Evolutionary conservation across 2,888 invertebrate genomes (phyloP).

Genomic region (Agrenia bidenticulata): DNA sequence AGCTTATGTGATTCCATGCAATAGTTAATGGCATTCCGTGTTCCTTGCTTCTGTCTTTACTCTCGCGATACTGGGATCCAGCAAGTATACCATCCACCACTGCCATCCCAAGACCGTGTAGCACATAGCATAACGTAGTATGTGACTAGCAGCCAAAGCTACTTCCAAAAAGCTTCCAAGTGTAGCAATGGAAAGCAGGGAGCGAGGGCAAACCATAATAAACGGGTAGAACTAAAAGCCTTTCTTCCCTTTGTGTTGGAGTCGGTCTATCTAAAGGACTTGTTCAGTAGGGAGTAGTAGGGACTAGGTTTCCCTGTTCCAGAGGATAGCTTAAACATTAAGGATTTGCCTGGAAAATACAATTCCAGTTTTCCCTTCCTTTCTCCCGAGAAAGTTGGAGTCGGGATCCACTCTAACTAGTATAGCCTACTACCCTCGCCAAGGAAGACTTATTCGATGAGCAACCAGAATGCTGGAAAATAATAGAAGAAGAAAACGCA

Average conservation of each 20-base stretch:
- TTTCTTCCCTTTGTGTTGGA: slow-evolving; percentile 3
- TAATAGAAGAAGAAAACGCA: too few species aligned
- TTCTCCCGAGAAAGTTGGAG: slow-evolving; percentile 12
- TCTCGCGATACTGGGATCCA: too few species aligned
- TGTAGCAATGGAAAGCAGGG: background rate
- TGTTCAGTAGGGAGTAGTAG: background rate
- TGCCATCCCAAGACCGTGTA: background rate
- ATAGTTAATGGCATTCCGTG: background rate
- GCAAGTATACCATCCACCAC: too few species aligned
- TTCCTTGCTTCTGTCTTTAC: background rate
- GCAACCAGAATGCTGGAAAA: too few species aligned
- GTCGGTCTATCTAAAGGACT: slow-evolving; percentile 2
- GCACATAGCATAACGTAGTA: background rate
- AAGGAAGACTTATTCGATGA: too few species aligned
- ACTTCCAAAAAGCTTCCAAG: background rate
- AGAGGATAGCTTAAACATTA: slow-evolving; percentile 3
- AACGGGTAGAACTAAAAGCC: slow-evolving; percentile 19
- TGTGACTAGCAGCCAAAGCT: too few species aligned
- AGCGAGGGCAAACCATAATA: slow-evolving; percentile 8
- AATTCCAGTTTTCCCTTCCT: slow-evolving; percentile 14
- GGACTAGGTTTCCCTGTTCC: background rate
- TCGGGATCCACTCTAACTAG: background rate
- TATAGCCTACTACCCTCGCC: too few species aligned
- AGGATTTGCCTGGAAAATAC: slow-evolving; percentile 13
- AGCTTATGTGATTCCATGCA: slow-evolving; percentile 9